Percentiles rank a stretch among this genome's conserved stretches.
phyloP scores from a whole-genome alignment of 2,888 invertebrate genomes.

The Camponotus fellah region DNA sequence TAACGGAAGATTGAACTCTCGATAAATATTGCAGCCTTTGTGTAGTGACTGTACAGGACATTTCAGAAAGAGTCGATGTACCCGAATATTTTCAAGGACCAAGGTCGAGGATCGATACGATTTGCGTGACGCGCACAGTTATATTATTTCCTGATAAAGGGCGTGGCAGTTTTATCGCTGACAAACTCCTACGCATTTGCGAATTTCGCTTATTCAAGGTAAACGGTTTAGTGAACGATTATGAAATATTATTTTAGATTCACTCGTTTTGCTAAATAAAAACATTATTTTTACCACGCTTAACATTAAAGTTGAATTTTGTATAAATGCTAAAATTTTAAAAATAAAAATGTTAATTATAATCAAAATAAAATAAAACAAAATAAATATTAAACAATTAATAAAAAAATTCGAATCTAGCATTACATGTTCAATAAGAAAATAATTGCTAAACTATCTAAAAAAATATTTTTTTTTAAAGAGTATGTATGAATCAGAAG shows the following conservation, averaged over 20 bases:
- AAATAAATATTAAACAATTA: not conserved
- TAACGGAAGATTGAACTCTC: conserved; percentile 40
- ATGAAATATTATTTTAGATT: not conserved
- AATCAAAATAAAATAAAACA: not conserved
- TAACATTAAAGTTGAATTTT: not conserved
- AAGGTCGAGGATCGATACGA: conserved; percentile 81
- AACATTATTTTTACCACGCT: not conserved
- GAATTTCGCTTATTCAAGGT: not conserved
- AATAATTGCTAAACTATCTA: not conserved
- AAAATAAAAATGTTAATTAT: not conserved
- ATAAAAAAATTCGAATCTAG: not conserved
- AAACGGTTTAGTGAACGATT: not conserved
- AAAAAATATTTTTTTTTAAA: not conserved
- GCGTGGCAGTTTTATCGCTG: conserved; percentile 64
- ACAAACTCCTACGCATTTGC: not conserved
- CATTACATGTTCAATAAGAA: not conserved
- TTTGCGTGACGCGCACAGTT: conserved; percentile 56
- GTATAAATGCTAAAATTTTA: not conserved
- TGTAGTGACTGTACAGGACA: conserved; percentile 42
- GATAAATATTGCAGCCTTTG: conserved; percentile 63
- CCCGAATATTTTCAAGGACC: conserved; percentile 76
- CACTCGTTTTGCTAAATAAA: not conserved
- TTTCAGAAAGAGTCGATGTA: conserved; percentile 69
- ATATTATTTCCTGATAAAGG: conserved; percentile 62
- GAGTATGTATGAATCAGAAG: not conserved